Evolutionary conservation across 1,140 invertebrate species (phyloP), one percentile per base, ranked within the genome.

Genomic region (Sycobia sp.): DNA sequence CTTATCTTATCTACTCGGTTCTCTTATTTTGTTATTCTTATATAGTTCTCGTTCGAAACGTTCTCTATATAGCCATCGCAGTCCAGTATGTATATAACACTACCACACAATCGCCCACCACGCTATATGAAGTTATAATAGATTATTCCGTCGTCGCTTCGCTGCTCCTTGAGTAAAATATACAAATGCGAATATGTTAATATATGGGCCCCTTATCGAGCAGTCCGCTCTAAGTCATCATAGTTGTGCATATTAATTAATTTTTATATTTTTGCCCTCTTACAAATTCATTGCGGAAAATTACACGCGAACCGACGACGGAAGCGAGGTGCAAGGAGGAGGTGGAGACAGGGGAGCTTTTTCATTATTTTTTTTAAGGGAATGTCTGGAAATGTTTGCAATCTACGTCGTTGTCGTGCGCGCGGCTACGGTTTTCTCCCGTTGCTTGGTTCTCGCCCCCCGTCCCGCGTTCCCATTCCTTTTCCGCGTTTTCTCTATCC

Each of bases 51-150:
- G n/a, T 23, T 50, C 23, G 27, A 44, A 46, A 16, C 41, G 32
- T 16, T 39, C 44, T n/a, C n/a, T n/a, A n/a, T n/a, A n/a, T 50
- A 56, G 18, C 53, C 27, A 50, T 63, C 50, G 53, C 61, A 63
- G 60, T 62, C 51, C 29, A 62, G 9, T 49, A 56, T 47, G n/a
- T n/a, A 34, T 56, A 56, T 63, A 54, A 63, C 47, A 57, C 46
- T 57, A 57, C 14, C 38, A 65, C 55, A 59, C 62, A 58, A 8
- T 65, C 62, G 55, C 55, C 55, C 55, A 58, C 55, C 39, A 58
- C 55, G 36, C 25, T 13, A n/a, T 34, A 41, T 58, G 7, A 44
- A 49, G 14, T 34, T 11, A n/a, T 43, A 43, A 10, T 32, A 32
- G 29, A 32, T 32, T 7, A 18, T 38, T 51, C 44, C 54, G 46